phyloP scores from a whole-genome alignment of 92 coral and sea anemone genomes.

The Palythoa grandis region DNA sequence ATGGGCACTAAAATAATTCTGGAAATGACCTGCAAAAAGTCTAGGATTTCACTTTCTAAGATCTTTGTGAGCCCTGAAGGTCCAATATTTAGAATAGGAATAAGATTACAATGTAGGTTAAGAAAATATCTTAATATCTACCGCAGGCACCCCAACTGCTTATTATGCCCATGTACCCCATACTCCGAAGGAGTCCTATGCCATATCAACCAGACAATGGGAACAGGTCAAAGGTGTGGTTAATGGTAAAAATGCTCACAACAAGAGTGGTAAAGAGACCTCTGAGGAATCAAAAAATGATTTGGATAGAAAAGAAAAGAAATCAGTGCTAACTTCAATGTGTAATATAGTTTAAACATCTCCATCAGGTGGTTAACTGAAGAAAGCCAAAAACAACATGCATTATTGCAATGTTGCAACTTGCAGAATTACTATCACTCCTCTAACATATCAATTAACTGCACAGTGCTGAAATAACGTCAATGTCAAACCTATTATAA shows the following conservation, averaged over 20 bases:
- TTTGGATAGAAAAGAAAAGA: not conserved
- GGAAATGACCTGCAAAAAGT: too few relatives aligned
- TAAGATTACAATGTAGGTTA: not conserved
- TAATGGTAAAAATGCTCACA: constrained; percentile 25
- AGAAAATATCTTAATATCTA: not conserved
- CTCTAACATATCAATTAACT: too few relatives aligned
- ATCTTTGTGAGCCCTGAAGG: too few relatives aligned
- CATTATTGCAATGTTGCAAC: too few relatives aligned
- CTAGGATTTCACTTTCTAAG: too few relatives aligned
- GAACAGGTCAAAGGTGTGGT: not conserved
- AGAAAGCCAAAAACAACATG: too few relatives aligned
- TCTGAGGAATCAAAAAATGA: not conserved
- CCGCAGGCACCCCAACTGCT: constrained; percentile 62
- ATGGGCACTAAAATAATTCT: too few relatives aligned
- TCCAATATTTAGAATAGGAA: too few relatives aligned
- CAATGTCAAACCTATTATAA: too few relatives aligned
- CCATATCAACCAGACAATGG: not conserved
- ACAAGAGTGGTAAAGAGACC: not conserved
- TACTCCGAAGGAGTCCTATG: constrained; percentile 35
- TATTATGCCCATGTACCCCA: constrained; percentile 86
- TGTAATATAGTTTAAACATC: constrained; percentile 42
- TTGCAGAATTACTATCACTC: too few relatives aligned
- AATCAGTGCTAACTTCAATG: constrained; percentile 48
- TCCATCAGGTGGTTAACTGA: not conserved
- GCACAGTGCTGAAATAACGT: too few relatives aligned